Evolutionary conservation across 2,888 invertebrate species (phyloP).

Genomic region (Cephus sareptanus): DNA sequence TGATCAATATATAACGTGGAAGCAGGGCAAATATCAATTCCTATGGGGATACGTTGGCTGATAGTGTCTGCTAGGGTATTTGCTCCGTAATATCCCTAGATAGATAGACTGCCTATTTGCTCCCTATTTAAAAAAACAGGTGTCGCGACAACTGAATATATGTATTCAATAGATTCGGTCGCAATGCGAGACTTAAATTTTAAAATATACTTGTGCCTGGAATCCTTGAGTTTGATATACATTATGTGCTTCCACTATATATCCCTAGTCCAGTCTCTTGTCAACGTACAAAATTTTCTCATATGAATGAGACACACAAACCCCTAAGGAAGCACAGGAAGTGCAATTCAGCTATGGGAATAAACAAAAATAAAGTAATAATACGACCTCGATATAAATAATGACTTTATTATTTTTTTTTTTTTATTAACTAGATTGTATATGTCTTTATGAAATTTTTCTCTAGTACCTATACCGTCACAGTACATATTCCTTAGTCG

Average conservation of each 20-base stretch:
- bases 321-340: background rate
- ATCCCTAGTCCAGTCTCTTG: background rate
- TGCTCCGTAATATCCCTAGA: conserved; percentile 33
- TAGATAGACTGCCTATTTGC: background rate
- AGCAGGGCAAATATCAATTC: conserved; percentile 41
- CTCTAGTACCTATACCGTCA: background rate
- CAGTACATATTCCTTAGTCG: background rate
- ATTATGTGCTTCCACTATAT: background rate
- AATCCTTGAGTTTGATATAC: background rate
- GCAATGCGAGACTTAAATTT: background rate
- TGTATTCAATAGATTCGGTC: background rate
- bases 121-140: background rate
- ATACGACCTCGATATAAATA: background rate
- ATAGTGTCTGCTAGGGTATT: conserved; percentile 38
- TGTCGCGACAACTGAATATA: background rate
- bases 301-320: background rate
- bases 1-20: conserved; percentile 14
- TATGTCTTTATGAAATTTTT: background rate
- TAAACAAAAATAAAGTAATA: background rate
- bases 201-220: background rate
- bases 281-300: background rate
- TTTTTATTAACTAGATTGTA: background rate
- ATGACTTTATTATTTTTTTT: background rate
- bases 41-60: conserved; percentile 29
- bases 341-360: background rate